These are phyloP conservation scores for Takifugu rubripes DNA, from an alignment of 2,797 vertebrate genomes.

Conservation along the genomic window DNA sequence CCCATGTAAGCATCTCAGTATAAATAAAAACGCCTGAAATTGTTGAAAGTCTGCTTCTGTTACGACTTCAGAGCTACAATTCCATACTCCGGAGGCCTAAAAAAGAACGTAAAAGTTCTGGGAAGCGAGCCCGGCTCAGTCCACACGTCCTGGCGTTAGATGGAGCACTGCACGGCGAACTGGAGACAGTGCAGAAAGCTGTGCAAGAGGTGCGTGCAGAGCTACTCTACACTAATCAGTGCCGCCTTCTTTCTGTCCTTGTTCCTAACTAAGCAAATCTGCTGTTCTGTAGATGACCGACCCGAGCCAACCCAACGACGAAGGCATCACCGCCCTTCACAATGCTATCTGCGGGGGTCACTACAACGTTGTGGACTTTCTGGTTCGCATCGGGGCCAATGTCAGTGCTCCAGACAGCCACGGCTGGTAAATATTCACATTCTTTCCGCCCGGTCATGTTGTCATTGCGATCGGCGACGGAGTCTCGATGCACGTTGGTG, in stretches of 20 bases:
- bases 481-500: no score
- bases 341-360: constrained; percentile 91
- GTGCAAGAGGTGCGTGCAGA: constrained; percentile 79
- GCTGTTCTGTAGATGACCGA: constrained; percentile 78
- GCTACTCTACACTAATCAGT: background rate
- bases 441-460: no score
- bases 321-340: constrained; percentile 92
- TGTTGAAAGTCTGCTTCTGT: constrained; percentile 6
- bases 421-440: constrained; percentile 76
- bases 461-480: no score
- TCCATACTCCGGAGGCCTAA: constrained; percentile 78
- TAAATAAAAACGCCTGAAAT: background rate
- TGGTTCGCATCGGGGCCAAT: constrained; percentile 84
- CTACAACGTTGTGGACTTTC: constrained; percentile 84
- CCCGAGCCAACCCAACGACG: constrained; percentile 88
- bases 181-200: constrained; percentile 86
- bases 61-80: constrained; percentile 71
- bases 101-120: constrained; percentile 48
- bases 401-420: constrained; percentile 90
- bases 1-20: background rate
- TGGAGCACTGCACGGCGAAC: constrained; percentile 83
- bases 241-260: background rate
- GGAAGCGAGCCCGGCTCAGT: constrained; percentile 78
- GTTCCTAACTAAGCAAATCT: background rate
- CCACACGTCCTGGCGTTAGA: constrained; percentile 87